These are phyloP conservation scores for Parazoanthus swiftii DNA, from an alignment of 92 coral and sea anemone genomes.

Conservation along the genomic window DNA sequence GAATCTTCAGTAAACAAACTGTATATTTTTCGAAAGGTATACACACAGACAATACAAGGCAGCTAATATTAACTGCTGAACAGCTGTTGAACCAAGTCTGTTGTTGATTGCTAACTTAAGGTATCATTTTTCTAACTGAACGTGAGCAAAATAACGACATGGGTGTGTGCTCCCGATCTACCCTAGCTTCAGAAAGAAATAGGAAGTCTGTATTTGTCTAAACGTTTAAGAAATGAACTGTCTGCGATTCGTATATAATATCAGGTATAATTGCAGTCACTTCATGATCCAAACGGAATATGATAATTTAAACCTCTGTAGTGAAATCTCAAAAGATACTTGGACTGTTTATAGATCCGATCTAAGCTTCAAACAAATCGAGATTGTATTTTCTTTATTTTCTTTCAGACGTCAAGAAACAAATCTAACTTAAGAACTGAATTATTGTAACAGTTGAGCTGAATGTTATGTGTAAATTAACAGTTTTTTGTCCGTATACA, in stretches of 20 bases:
- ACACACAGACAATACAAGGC: not conserved
- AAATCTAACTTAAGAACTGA: not conserved
- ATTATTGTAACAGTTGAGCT: not conserved
- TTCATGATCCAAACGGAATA: not conserved
- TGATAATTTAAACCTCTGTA: not conserved
- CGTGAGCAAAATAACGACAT: not conserved
- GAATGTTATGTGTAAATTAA: not conserved
- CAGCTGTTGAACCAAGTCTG: not conserved
- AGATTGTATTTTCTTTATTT: slow-evolving; percentile 1
- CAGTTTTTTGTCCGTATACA: not conserved
- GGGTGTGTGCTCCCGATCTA: not conserved
- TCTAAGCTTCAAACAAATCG: not conserved
- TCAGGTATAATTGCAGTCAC: not conserved
- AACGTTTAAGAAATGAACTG: not conserved
- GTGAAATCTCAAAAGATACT: not conserved
- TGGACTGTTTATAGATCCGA: not conserved
- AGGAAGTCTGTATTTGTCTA: not conserved
- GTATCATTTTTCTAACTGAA: not conserved
- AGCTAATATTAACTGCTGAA: not conserved
- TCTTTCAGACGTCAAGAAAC: not conserved
- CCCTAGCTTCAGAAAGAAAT: not conserved
- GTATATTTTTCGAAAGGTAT: not conserved
- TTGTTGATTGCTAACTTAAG: not conserved
- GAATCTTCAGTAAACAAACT: not conserved
- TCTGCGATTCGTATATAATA: not conserved